Percentiles rank a stretch among this genome's conserved stretches.
Evolutionary conservation across 2,113 vertebrate species (phyloP).

Genomic region (Myiozetetes cayanensis): DNA sequence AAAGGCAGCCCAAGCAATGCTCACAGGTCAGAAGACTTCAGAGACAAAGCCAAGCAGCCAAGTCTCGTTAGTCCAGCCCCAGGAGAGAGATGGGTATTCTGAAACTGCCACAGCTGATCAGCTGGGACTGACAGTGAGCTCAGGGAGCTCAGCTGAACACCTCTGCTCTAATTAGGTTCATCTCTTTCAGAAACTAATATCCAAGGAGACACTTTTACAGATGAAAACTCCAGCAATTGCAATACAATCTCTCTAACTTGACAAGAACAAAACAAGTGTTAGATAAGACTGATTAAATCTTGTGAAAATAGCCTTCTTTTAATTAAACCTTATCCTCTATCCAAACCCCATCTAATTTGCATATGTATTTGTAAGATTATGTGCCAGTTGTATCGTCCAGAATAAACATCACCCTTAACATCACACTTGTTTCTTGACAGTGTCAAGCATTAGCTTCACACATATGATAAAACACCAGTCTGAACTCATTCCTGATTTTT

Average conservation of each 20-base stretch:
- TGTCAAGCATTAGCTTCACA: background rate
- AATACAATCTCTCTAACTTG: background rate
- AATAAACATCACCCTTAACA: background rate
- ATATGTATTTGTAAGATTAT: background rate
- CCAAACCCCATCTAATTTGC: background rate
- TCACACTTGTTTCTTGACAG: background rate
- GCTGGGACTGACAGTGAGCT: background rate
- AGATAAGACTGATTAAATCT: background rate
- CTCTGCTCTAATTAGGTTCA: background rate
- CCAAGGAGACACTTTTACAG: background rate
- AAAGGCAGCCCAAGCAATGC: background rate
- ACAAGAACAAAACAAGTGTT: background rate
- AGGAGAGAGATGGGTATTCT: background rate
- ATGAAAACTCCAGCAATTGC: background rate
- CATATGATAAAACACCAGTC: background rate
- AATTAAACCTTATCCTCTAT: background rate
- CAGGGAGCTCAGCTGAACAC: background rate
- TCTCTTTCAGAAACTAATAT: background rate
- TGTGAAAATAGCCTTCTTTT: background rate
- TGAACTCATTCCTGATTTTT: background rate
- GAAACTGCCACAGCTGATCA: background rate
- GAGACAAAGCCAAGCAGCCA: background rate
- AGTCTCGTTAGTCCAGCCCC: background rate
- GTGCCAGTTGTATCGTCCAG: background rate
- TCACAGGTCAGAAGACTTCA: background rate